Evolutionary conservation across 2,113 vertebrate species (phyloP), one percentile per base, ranked within the genome.

Genomic region (Manacus vitellinus): DNA sequence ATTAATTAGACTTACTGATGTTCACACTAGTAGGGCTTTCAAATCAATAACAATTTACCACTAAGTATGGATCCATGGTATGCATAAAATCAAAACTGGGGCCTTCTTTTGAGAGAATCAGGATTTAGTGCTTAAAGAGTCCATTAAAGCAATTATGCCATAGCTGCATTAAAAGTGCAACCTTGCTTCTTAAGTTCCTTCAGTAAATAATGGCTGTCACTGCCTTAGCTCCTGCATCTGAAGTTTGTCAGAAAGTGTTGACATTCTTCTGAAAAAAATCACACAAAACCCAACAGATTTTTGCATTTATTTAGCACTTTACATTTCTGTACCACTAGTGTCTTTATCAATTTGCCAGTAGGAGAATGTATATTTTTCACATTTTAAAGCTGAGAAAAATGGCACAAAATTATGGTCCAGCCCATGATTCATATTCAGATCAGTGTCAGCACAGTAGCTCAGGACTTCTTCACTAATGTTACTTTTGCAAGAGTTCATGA

Each of bases 11-110:
- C 41, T 87, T 87, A 63, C 6, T 0, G 1, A 75, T 61, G 80
- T 49, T 96, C 80, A 89, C 9, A 2, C 47, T 82, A 79, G 78
- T 73, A 73, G 73, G 62, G 30, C 58, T 79, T 91, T 91, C 88
- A 92, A 89, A 54, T 95, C 96, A 92, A 25, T 94, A 92, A 27
- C 72, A 74, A 74, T 68, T 78, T 73, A 70, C 52, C 27, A 43
- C 51, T 94, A 95, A 87, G 77, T 79, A 81, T 89, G 56, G 86
- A 94, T 96, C 76, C 58, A 35, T 58, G 41, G 73, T 72, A 93
- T 79, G 70, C 92, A 92, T 78, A 91, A 87, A 96, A 89, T 87
- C 62, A 94, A 89, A 96, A 91, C 24, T 6, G 8, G 28, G 20
- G n/a, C 66, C 74, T 82, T 87, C 33, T 88, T 93, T 91, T 91